phyloP scores from a whole-genome alignment of 2,888 invertebrate genomes.

The Perdita meconis region DNA sequence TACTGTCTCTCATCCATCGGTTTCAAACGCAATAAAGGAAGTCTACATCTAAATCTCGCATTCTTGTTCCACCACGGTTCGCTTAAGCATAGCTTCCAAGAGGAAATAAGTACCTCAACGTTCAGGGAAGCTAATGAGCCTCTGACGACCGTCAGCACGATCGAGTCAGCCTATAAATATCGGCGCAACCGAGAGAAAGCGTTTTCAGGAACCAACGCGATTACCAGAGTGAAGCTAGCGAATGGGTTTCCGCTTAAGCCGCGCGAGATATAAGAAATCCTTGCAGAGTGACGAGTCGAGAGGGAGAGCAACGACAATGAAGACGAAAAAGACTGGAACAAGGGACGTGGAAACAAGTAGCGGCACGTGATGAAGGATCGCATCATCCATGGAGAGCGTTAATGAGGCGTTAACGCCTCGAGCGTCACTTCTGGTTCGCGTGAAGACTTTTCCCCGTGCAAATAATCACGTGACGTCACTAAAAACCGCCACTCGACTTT shows the following conservation, averaged over 20 bases:
- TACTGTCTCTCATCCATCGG: too few relatives aligned
- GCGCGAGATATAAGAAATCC: neutral
- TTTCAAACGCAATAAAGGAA: neutral
- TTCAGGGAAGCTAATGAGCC: neutral
- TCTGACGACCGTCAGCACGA: neutral
- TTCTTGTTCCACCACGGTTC: conserved; percentile 1
- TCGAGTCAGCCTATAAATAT: neutral
- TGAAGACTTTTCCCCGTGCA: conserved; percentile 29
- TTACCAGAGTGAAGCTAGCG: neutral
- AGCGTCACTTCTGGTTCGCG: conserved; percentile 58
- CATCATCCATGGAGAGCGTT: conserved; percentile 73
- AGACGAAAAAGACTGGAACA: conserved; percentile 20
- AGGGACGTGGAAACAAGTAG: conserved; percentile 35
- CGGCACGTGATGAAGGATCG: conserved; percentile 38
- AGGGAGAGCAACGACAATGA: conserved; percentile 8
- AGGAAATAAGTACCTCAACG: neutral
- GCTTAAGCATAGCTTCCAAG: neutral
- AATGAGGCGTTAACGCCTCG: conserved; percentile 77
- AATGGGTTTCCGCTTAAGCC: neutral
- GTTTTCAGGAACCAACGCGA: neutral
- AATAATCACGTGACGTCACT: conserved; percentile 69
- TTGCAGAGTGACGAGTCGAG: neutral
- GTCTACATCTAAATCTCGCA: neutral
- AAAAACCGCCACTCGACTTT: conserved; percentile 12
- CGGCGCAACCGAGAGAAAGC: neutral